Evolutionary conservation across 2,888 invertebrate species (phyloP), one percentile per base, ranked within the genome.

Genomic region (Pycnomerus fuliginosus): DNA sequence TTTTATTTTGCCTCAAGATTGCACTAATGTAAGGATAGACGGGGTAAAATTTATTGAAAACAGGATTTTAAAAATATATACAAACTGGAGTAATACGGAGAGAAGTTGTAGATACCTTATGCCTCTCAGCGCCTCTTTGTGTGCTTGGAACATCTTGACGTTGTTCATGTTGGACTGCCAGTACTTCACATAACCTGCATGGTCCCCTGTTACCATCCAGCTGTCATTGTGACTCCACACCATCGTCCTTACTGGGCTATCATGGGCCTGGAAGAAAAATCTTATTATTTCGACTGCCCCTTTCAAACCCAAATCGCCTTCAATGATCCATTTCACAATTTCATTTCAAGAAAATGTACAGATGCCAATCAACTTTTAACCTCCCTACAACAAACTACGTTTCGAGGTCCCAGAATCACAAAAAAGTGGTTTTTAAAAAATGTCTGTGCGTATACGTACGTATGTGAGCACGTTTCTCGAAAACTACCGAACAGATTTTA

Each of bases 91-190:
- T 60, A 67, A 61, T 62, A 66, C 68, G 67, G 50, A 71, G 67
- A 68, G 64, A 69, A 70, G 68, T 68, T 71, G 72, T 70, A 71
- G 72, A 80, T 86, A 93, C 92, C 91, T 91, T 80, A 99, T 89
- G 77, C 97, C 97, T 74, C 99, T 85, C 62, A 99, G 89, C 56
- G 99, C 93, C 80, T 99, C 99, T 83, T 99, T 98, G 76, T 99
- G 99, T 42, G 98, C 99, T 77, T 98, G 98, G 80, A 95, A 99
- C 96, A 99, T 98, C 82, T 99, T 98, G 44, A 99, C 99, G 78
- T 99, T 99, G 79, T 99, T 99, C 99, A 99, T 99, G 76, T 99
- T 99, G 62, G 96, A 94, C 80, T 99, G 99, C 99, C 99, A 99
- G 77, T 99, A 99, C 70, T 99, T 99, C 54, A 99, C 94, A 72